Conservation (phyloP, 2,888 invertebrate genomes). For the Himalopsyche kuldschensis region DNA sequence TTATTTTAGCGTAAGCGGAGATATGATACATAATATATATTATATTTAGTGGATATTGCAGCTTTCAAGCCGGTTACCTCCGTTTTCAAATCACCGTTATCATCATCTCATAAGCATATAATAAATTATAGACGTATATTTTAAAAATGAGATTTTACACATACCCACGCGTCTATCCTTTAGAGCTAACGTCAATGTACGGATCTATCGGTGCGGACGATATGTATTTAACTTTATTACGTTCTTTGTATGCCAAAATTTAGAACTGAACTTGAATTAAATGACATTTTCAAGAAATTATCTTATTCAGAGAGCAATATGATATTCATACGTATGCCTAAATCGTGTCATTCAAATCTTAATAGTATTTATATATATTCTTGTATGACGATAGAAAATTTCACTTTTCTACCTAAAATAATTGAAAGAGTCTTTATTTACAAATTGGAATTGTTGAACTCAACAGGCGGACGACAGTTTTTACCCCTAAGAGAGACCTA, state of each 20-base stretch:
- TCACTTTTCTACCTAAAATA: not conserved
- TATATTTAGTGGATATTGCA: not conserved
- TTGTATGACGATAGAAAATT: not conserved
- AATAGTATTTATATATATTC: not conserved
- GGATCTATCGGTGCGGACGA: not conserved
- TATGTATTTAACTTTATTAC: too few relatives aligned
- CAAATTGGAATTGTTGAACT: not conserved
- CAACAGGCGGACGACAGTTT: not conserved
- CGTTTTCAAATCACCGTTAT: not conserved
- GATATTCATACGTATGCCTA: not conserved
- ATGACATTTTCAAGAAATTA: too few relatives aligned
- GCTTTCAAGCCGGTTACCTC: not conserved
- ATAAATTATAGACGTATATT: not conserved
- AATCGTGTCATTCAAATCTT: not conserved
- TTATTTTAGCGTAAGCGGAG: constrained; percentile 23
- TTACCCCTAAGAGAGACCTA: not conserved
- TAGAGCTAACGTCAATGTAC: not conserved
- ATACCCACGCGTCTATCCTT: not conserved
- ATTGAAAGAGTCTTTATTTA: not conserved
- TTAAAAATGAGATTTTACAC: not conserved
- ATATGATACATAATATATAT: not conserved
- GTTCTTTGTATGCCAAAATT: too few relatives aligned
- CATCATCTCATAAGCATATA: too few relatives aligned
- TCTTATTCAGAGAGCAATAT: not conserved
- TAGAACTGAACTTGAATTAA: too few relatives aligned